Conservation (phyloP, 2,113 vertebrate species). For the Gymnocephalus cernua region DNA sequence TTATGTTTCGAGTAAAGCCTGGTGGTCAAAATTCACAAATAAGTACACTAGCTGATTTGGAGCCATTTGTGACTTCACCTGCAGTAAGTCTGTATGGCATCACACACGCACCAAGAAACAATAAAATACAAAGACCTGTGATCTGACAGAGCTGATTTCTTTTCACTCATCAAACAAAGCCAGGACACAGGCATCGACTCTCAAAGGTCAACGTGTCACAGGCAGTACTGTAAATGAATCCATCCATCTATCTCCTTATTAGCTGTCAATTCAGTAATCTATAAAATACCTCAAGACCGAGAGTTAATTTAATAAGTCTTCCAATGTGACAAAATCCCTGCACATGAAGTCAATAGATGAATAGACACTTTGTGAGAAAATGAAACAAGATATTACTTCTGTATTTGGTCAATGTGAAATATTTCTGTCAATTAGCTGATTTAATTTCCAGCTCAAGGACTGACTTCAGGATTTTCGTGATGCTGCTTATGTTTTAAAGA, state of each 20-base stretch:
- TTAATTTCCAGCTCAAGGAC: neutral
- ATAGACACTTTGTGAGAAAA: conserved; percentile 15
- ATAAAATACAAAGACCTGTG: neutral
- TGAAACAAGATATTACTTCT: conserved; percentile 9
- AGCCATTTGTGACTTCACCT: no score
- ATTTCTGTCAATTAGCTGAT: conserved; percentile 31
- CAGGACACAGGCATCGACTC: neutral
- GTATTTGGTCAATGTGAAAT: conserved; percentile 28
- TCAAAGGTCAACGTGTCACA: neutral
- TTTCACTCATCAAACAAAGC: neutral
- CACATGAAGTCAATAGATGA: conserved; percentile 23
- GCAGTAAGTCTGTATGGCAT: no score
- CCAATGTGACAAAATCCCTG: neutral
- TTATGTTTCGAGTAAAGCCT: no score
- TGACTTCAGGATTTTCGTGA: neutral
- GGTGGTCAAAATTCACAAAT: neutral
- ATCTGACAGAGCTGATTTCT: neutral
- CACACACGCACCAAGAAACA: neutral
- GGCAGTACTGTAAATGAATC: neutral
- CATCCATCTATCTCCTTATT: conserved; percentile 1
- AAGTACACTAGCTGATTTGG: neutral
- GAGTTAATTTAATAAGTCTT: neutral
- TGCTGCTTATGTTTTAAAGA: neutral
- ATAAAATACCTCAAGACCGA: neutral
- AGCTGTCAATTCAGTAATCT: neutral